Evolutionary conservation across 2,888 invertebrate species (phyloP), one percentile per base, ranked within the genome.

Genomic region (Drosophila sordidula): DNA sequence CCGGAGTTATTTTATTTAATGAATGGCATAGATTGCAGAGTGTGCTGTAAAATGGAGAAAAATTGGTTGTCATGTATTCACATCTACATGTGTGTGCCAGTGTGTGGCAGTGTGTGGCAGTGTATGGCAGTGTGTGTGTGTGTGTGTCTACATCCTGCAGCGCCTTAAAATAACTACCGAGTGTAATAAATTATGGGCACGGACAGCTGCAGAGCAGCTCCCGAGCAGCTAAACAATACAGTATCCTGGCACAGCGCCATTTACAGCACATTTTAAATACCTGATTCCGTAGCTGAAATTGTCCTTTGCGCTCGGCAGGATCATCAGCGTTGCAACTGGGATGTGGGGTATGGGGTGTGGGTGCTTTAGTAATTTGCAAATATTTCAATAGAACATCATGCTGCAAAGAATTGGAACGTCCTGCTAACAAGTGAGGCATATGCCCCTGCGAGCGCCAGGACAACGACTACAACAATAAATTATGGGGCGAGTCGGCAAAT

Each of bases 1-100:
- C 54, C 64, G 67, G 76, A 80, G 79, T 88, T 79, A 79, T 80
- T 84, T 80, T 88, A 80, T 85, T 85, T 88, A 88, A 85, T 85
- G 85, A 86, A 88, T 86, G 66, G 59, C 78, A 70, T 55, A 68
- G 62, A 64, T 50, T 65, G 49, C 50, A 38, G 34, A 58, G 51
- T 44, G 41, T 25, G 49, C 44, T 59, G 57, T 50, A 69, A 50
- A 72, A 49, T 68, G 62, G 29, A 46, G 65, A 73, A 81, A 78
- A 82, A 78, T 72, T 44, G 56, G 44, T 42, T 70, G 62, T 69
- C 73, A 75, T 70, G 63, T 62, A 36, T 14, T 25, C 29, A 18
- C 49, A 9, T 29, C 29, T 29, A 29, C 29, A 41, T 44, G 46
- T 66, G 29, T 45, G 16, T 9, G 26, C 16, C 16, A 25, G 14